Evolutionary conservation across 2,888 invertebrate genomes (phyloP).

Genomic region (Acronicta leporina): DNA sequence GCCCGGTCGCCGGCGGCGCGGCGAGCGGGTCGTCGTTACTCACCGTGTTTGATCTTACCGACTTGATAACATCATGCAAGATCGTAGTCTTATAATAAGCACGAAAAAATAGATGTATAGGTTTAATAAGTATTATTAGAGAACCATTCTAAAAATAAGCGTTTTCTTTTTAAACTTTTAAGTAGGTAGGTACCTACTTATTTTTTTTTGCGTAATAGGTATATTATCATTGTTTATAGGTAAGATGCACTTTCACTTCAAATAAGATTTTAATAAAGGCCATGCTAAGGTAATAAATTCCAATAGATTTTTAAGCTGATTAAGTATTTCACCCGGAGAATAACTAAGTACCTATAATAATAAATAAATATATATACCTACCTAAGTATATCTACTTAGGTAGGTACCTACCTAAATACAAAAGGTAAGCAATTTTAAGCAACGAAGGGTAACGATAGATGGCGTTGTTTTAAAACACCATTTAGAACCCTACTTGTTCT

Average conservation of each 20-base stretch:
- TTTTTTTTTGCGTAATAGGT: constrained; percentile 2
- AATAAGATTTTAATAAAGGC: too few species aligned
- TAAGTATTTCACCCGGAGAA: constrained; percentile 6
- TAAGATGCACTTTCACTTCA: too few species aligned
- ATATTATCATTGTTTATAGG: too few species aligned
- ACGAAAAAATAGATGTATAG: constrained; percentile 38
- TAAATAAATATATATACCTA: too few species aligned
- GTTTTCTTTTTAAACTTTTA: too few species aligned
- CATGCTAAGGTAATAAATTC: too few species aligned
- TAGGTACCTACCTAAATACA: background rate
- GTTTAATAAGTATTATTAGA: too few species aligned
- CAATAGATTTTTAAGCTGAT: too few species aligned
- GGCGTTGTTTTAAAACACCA: constrained; percentile 40
- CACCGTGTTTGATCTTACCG: constrained; percentile 64
- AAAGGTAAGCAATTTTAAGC: constrained; percentile 1
- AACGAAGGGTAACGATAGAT: constrained; percentile 29
- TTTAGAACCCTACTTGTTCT: constrained; percentile 49
- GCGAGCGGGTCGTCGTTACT: constrained; percentile 45
- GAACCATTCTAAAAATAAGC: too few species aligned
- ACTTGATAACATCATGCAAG: constrained; percentile 69
- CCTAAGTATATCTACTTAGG: too few species aligned
- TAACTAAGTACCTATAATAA: too few species aligned
- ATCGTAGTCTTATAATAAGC: constrained; percentile 69
- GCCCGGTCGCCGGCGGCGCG: constrained; percentile 54
- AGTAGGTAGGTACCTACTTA: too few species aligned